phyloP scores from a whole-genome alignment of 2,888 invertebrate species.

The Chrysomela aeneicollis region DNA sequence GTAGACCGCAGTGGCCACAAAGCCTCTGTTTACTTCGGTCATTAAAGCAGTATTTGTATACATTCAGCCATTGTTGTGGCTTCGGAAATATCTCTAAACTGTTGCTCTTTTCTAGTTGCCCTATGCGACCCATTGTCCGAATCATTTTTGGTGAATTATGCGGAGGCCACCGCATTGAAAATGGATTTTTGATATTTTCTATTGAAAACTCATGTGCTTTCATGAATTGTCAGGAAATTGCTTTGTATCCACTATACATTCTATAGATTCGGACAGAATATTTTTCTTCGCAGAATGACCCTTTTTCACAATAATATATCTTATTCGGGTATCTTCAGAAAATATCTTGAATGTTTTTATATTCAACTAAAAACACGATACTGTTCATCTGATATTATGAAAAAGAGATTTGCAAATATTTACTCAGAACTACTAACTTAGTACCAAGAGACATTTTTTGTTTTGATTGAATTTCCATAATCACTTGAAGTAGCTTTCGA shows the following conservation, averaged over 20 bases:
- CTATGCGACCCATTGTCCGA: slow-evolving; percentile 11
- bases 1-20: slow-evolving; percentile 55
- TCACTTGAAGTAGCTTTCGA: too few relatives aligned
- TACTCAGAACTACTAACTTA: too few relatives aligned
- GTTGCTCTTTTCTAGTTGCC: slow-evolving; percentile 39
- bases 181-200: slow-evolving; percentile 47
- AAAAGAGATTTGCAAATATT: too few relatives aligned
- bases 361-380: neutral
- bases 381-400: too few relatives aligned
- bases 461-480: too few relatives aligned
- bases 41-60: slow-evolving; percentile 61
- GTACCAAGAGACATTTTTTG: too few relatives aligned
- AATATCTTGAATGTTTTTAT: neutral
- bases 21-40: slow-evolving; percentile 58
- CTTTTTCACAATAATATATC: neutral
- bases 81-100: slow-evolving; percentile 49
- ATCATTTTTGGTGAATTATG: slow-evolving; percentile 28
- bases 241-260: slow-evolving; percentile 8
- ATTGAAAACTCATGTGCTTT: slow-evolving; percentile 44
- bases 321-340: neutral
- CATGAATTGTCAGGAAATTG: slow-evolving; percentile 25
- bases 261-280: neutral
- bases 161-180: slow-evolving; percentile 37
- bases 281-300: neutral
- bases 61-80: slow-evolving; percentile 53